These are phyloP conservation scores for Circaetus cinerascens DNA, from an alignment of 2,113 vertebrate genomes.

Conservation along the genomic window DNA sequence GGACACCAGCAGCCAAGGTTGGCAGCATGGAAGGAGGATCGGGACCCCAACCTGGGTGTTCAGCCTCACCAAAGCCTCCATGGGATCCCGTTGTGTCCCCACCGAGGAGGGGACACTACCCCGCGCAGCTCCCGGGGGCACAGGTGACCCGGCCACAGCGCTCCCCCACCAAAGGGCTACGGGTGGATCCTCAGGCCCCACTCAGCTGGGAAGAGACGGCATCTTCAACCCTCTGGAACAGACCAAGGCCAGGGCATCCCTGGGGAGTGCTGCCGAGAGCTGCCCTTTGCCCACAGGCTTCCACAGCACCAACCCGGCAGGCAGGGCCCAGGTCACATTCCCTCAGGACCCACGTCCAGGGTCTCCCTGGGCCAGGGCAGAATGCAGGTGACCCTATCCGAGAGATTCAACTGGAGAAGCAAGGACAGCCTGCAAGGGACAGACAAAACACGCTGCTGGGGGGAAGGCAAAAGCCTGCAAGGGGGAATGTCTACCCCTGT, in stretches of 20 bases:
- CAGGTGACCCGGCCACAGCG: accelerated
- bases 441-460: neutral
- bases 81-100: accelerated
- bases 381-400: accelerated
- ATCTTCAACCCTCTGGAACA: neutral
- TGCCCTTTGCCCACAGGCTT: neutral
- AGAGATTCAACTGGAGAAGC: neutral
- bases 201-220: neutral
- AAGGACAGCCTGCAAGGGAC: neutral
- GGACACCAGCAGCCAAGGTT: accelerated
- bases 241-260: neutral
- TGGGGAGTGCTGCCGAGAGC: accelerated
- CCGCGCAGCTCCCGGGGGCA: accelerated
- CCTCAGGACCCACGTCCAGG: accelerated
- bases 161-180: neutral
- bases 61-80: neutral
- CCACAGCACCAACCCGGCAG: accelerated
- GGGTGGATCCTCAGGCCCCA: accelerated
- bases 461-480: too few species aligned
- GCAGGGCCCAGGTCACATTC: accelerated
- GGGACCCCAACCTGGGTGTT: accelerated
- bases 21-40: neutral
- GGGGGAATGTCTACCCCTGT: accelerated
- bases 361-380: neutral
- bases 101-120: accelerated